phyloP scores from a whole-genome alignment of 2,888 invertebrate species.

The Furcula furcula region DNA sequence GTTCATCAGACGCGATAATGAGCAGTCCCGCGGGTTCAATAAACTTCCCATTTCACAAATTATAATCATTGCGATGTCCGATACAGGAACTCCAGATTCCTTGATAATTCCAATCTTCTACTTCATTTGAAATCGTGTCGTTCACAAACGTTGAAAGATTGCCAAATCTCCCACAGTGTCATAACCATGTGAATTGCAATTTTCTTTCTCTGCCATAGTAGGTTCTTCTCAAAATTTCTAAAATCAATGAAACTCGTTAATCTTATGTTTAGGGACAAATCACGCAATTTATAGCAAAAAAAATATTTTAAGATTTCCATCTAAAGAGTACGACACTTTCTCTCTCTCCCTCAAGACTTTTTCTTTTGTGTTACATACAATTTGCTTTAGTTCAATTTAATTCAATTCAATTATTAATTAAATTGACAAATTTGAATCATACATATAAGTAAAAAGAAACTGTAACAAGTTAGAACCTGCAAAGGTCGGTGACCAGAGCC shows the following conservation, averaged over 20 bases:
- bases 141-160: slow-evolving; percentile 42
- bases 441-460: slow-evolving; percentile 68
- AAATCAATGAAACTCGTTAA: no score
- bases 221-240: no score
- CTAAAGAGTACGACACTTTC: no score
- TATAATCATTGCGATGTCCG: slow-evolving; percentile 55
- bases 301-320: no score
- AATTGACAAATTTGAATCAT: no score
- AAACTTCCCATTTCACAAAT: slow-evolving; percentile 73
- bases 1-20: slow-evolving; percentile 77
- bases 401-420: no score
- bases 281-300: no score
- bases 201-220: no score
- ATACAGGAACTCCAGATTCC: slow-evolving; percentile 41
- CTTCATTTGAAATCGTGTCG: slow-evolving; percentile 43
- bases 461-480: slow-evolving; percentile 76
- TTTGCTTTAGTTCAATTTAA: no score
- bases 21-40: slow-evolving; percentile 75
- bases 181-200: slow-evolving; percentile 4
- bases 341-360: no score
- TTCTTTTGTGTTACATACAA: no score
- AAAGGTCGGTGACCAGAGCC: slow-evolving; percentile 73
- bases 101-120: slow-evolving; percentile 35
- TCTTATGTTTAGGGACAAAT: no score
- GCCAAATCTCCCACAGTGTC: slow-evolving; percentile 40